Evolutionary conservation across 2,888 invertebrate genomes (phyloP), one percentile per base, ranked within the genome.

Genomic region (Caenorhabditis becei): DNA sequence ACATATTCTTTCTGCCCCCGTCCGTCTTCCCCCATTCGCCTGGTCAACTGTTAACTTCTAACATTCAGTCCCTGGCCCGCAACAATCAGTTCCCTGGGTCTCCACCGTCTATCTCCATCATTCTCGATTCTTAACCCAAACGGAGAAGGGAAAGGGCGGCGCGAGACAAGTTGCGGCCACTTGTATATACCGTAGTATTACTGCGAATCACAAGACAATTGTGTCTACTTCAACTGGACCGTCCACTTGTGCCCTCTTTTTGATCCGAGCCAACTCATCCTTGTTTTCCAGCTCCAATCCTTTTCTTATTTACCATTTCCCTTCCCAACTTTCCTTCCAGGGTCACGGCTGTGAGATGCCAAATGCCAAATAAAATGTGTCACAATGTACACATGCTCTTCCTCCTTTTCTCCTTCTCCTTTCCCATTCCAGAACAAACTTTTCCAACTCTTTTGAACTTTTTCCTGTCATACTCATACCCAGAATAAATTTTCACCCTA

Each of bases 181-280:
- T 72, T 72, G 59, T 56, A 66, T n/a, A n/a, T 80, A 80, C 80
- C 75, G 80, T 80, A 80, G 70, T 80, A 80, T 70, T 80, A 80
- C 80, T 75, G 80, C 75, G 80, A 80, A 80, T 80, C 75, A 70
- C 44, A 53, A 62, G 66, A 61, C 72, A 47, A 61, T 61, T 61
- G 61, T 61, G 26, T 61, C 59, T 59, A 37, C 28, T 54, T 4
- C 54, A n/a, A 28, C 11, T 41, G 41, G 14, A 41, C 41, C 41
- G 41, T 41, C 41, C 41, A 41, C 41, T 41, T 41, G n/a, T n/a
- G n/a, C 10, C 32, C 4, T 41, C 41, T 41, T 41, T 3, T 20
- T 47, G 47, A 11, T 47, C 10, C 47, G 18, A 5, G 18, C 18
- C 18, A 3, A 18, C 47, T 47, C 47, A n/a, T 41, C 16, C 14